Percentiles rank a stretch among this genome's conserved stretches.
phyloP scores from a whole-genome alignment of 2,797 vertebrate genomes.

The Oreortyx pictus region DNA sequence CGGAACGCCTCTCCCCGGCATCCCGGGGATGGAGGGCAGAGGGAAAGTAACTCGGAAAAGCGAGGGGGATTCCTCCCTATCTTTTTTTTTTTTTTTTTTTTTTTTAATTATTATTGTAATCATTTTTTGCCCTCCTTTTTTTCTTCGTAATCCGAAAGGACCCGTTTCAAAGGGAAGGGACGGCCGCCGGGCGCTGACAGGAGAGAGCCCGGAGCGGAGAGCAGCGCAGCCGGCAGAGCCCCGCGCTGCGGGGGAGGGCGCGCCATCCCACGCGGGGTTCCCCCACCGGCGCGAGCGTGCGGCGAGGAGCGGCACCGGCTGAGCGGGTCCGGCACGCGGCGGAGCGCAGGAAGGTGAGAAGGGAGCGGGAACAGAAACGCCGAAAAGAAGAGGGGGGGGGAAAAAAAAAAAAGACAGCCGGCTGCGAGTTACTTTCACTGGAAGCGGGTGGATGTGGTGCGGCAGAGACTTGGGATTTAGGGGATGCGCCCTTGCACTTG shows the following conservation, averaged over 20 bases:
- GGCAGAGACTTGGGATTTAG: constrained; percentile 21
- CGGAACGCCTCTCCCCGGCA: neutral
- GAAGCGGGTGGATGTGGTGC: constrained; percentile 53
- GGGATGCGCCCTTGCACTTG: constrained; percentile 29
- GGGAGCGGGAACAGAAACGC: constrained; percentile 28
- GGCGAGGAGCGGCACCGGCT: neutral
- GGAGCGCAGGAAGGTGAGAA: constrained; percentile 17
- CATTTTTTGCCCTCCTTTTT: neutral
- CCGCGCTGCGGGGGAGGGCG: neutral
- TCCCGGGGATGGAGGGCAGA: neutral
- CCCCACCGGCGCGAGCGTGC: neutral
- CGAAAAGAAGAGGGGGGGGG: constrained; percentile 3
- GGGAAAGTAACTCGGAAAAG: constrained; percentile 54
- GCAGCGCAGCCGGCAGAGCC: neutral
- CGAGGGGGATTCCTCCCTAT: neutral
- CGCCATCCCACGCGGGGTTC: neutral
- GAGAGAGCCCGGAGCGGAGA: neutral
- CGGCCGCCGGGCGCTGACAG: neutral
- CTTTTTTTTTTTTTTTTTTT: neutral
- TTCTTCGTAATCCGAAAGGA: neutral
- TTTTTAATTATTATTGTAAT: too few relatives aligned
- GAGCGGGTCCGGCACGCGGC: constrained; percentile 30
- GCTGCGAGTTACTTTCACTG: constrained; percentile 40
- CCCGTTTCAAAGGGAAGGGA: neutral
- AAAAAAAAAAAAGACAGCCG: neutral